These are phyloP conservation scores for Chinchilla lanigera DNA, from an alignment of 2,113 vertebrate species.

Conservation along the genomic window DNA sequence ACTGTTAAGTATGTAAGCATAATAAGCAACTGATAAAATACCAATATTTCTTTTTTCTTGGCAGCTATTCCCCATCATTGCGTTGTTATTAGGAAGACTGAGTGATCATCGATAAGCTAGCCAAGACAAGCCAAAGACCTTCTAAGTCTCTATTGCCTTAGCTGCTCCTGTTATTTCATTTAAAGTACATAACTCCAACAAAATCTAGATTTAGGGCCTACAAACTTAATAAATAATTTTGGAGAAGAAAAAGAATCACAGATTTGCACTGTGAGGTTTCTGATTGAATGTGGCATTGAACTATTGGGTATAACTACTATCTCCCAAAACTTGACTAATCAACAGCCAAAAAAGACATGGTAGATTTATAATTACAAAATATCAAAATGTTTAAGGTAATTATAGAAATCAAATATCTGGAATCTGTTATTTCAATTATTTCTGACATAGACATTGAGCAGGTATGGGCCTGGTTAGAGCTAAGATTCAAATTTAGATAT, in stretches of 20 bases:
- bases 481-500: background rate
- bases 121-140: background rate
- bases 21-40: slow-evolving; percentile 12
- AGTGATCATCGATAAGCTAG: background rate
- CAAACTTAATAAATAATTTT: slow-evolving; percentile 34
- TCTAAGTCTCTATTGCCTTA: background rate
- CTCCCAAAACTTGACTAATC: background rate
- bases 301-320: background rate
- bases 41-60: background rate
- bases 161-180: background rate
- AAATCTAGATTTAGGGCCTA: slow-evolving; percentile 20
- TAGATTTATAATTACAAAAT: background rate
- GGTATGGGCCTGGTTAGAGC: background rate
- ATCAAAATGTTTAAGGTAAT: background rate
- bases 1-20: background rate
- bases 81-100: slow-evolving; percentile 22
- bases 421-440: background rate
- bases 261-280: background rate
- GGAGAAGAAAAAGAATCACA: background rate
- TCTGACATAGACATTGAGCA: background rate
- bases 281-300: background rate
- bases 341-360: background rate
- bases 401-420: background rate
- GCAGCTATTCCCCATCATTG: background rate
- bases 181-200: background rate